These are phyloP conservation scores for Cottoperca gobio DNA, from an alignment of 2,797 vertebrate genomes.

Conservation along the genomic window DNA sequence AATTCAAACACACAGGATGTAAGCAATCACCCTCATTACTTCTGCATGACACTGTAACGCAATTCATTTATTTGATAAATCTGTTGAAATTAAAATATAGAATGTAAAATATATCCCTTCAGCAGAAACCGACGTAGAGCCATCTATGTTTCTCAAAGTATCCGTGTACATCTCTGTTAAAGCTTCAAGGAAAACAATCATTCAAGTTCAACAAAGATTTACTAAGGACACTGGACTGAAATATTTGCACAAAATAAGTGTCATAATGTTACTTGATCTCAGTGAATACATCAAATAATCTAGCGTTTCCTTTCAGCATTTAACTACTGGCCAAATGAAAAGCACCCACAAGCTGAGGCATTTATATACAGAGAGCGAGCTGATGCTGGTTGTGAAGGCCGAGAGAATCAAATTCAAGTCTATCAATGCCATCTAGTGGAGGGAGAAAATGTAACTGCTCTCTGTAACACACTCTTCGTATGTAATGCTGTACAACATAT, in stretches of 20 bases:
- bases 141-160: slow-evolving; percentile 6
- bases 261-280: not conserved
- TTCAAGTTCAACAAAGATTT: slow-evolving; percentile 1
- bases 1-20: slow-evolving; percentile 11
- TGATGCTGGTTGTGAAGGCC: slow-evolving; percentile 7
- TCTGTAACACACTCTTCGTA: not conserved
- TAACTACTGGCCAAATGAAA: not conserved
- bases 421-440: slow-evolving; percentile 81
- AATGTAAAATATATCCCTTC: slow-evolving; percentile 19
- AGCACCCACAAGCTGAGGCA: too few relatives aligned
- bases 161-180: slow-evolving; percentile 3
- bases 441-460: not conserved
- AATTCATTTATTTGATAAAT: slow-evolving; percentile 37
- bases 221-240: not conserved
- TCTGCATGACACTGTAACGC: slow-evolving; percentile 18
- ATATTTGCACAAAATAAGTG: slow-evolving; percentile 11
- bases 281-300: not conserved
- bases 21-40: slow-evolving; percentile 34
- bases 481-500: not conserved
- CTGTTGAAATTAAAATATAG: slow-evolving; percentile 9
- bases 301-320: not conserved
- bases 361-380: not conserved
- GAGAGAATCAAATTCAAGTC: slow-evolving; percentile 55
- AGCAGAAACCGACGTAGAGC: not conserved
- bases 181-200: not conserved